phyloP scores from a whole-genome alignment of 2,888 invertebrate genomes.

The Hypsopygia costalis region DNA sequence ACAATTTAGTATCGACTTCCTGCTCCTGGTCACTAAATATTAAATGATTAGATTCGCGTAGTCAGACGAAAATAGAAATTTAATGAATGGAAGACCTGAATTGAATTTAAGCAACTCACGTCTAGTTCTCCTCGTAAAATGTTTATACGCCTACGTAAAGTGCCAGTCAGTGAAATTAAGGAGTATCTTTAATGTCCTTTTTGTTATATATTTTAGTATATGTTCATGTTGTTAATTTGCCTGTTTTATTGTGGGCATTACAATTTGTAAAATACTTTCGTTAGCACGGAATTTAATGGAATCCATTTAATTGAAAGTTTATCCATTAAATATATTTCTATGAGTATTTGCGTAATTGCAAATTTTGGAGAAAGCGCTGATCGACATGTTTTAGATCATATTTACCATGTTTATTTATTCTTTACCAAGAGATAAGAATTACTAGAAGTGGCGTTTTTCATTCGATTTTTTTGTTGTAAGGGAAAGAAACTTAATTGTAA shows the following conservation, averaged over 20 bases:
- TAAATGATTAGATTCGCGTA: too few species aligned
- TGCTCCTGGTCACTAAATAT: too few species aligned
- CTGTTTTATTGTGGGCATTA: not conserved
- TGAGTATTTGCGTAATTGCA: not conserved
- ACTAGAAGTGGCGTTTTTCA: too few species aligned
- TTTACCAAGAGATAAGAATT: too few species aligned
- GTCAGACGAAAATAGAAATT: not conserved
- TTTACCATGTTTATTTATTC: too few species aligned
- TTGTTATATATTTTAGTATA: conserved; percentile 24
- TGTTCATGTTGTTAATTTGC: conserved; percentile 2
- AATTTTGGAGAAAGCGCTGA: conserved; percentile 1
- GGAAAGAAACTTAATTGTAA: too few species aligned
- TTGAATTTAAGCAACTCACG: conserved; percentile 59
- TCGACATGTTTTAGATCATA: not conserved
- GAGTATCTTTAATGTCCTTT: conserved; percentile 50
- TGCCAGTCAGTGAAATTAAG: conserved; percentile 55
- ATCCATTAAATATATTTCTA: not conserved
- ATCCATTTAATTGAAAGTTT: too few species aligned
- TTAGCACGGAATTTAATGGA: too few species aligned
- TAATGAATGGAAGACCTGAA: conserved; percentile 18
- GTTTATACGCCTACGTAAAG: conserved; percentile 56
- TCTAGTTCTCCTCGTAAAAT: conserved; percentile 55
- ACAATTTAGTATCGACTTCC: too few species aligned
- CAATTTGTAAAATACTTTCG: too few species aligned
- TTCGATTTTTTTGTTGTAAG: too few species aligned